These are phyloP conservation scores for Alloplasta piceator DNA, from an alignment of 2,888 invertebrate genomes.

Conservation along the genomic window DNA sequence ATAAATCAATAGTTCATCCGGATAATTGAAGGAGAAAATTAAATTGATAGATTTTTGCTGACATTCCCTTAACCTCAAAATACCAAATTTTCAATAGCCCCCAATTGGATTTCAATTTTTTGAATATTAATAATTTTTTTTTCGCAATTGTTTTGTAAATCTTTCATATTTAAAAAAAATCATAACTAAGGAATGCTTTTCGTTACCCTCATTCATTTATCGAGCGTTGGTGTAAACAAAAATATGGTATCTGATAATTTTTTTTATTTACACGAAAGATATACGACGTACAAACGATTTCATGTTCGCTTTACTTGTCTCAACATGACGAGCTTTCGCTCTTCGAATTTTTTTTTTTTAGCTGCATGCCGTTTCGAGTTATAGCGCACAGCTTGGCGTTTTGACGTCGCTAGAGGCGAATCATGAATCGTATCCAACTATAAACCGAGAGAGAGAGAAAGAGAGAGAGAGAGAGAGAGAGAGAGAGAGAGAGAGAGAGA, in stretches of 20 bases:
- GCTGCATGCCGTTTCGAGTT: slow-evolving; percentile 15
- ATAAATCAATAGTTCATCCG: too few species aligned
- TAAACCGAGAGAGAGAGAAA: not conserved
- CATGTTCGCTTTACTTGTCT: not conserved
- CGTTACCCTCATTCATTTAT: not conserved
- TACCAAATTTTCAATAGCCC: too few species aligned
- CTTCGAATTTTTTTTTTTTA: slow-evolving; percentile 23
- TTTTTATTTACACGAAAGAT: not conserved
- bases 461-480: not conserved
- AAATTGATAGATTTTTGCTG: too few species aligned
- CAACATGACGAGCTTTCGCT: slow-evolving; percentile 9
- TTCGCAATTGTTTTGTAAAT: not conserved
- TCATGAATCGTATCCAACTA: slow-evolving; percentile 30
- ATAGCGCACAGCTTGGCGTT: slow-evolving; percentile 14
- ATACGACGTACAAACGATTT: not conserved
- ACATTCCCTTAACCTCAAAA: too few species aligned
- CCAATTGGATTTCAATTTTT: not conserved
- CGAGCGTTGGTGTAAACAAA: not conserved
- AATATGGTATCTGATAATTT: slow-evolving; percentile 1
- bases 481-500: not conserved
- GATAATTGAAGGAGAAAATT: too few species aligned
- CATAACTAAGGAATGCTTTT: too few species aligned
- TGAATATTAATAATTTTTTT: not conserved
- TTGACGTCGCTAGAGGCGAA: slow-evolving; percentile 28
- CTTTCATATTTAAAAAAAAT: too few species aligned